A percentile compares a stretch with the other conserved stretches of the same genome.
Evolutionary conservation across 2,888 invertebrate genomes (phyloP).

Genomic region (Argyresthia albistria): DNA sequence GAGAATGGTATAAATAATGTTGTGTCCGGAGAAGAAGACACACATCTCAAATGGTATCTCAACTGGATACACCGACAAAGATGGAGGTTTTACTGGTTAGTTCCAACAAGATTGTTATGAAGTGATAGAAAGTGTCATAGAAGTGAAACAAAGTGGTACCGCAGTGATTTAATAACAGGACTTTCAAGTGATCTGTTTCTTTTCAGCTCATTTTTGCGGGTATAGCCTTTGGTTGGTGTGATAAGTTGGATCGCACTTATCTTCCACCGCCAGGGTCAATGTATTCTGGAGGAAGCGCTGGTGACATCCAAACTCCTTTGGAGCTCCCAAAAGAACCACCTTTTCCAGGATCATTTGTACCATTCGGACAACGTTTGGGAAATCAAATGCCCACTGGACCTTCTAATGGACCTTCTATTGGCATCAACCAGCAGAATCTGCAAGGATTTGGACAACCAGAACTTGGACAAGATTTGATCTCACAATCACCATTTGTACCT

Average conservation of each 20-base stretch:
- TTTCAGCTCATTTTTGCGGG: constrained; percentile 39
- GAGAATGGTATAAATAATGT: constrained; percentile 47
- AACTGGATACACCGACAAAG: constrained; percentile 27
- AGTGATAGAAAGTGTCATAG: background rate
- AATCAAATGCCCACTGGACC: background rate
- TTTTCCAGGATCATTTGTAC: background rate
- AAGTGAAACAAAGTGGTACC: background rate
- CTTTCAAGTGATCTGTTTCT: constrained; percentile 2
- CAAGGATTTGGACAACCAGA: background rate
- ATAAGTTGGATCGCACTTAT: constrained; percentile 44
- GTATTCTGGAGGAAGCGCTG: constrained; percentile 36
- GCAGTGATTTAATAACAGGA: background rate
- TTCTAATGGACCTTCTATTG: background rate
- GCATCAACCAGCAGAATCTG: background rate
- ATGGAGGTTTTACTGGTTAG: constrained; percentile 44
- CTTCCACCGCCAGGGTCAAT: constrained; percentile 47
- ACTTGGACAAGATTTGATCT: background rate
- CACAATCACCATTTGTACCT: background rate
- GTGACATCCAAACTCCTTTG: constrained; percentile 30
- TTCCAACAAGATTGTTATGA: background rate
- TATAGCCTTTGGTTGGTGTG: constrained; percentile 27
- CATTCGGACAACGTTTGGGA: background rate
- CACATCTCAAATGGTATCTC: constrained; percentile 36
- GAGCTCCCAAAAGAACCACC: constrained; percentile 25
- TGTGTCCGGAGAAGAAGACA: constrained; percentile 31